Base-by-base conservation (phyloP, 2,888 invertebrate genomes). In the Cantharis rufa region DNA sequence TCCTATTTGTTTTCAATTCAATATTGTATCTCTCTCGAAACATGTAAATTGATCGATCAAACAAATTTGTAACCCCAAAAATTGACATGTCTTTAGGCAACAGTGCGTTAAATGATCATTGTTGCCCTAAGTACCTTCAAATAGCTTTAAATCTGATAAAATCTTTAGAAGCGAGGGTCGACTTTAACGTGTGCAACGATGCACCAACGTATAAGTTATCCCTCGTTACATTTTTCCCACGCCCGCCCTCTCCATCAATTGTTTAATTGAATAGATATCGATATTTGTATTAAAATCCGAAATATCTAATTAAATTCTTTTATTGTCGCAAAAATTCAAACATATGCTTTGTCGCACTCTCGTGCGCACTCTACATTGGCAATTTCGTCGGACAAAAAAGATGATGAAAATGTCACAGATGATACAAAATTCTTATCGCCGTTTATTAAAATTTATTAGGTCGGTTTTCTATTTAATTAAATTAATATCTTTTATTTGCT, bases 81-180 rank as follows among this genome's bases (percentile, higher is more conserved):
- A 9, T 66, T 66, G 13, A 66, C 64, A 66, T 21, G 24, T 66
- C 66, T 72, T 72, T 72, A 72, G 66, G 66, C 48, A 72, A 72
- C 48, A 21, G 68, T n/a, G 68, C 66, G 48, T 72, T 11, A 66
- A 72, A 72, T 68, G 13, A 68, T 15, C 48, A 66, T 72, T 72
- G 28, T 68, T 15, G 21, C 28, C 10, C 68, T 72, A 72, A 72
- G 72, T 72, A 48, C 72, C 68, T 68, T 72, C 72, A 66, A 72
- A 72, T 72, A 66, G 72, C 72, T 66, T 72, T 32, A 69, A 72
- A 72, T 72, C 72, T 48, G 72, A 72, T 72, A 72, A 27, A 72
- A 72, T 72, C 72, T 72, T 72, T 72, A 27, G 48, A 72, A 68
- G 15, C 62, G 62, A 48, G 48, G 73, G 69, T 69, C 48, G 61